Evolutionary conservation across 2,888 invertebrate species (phyloP).

Genomic region (Drosophila borborema): DNA sequence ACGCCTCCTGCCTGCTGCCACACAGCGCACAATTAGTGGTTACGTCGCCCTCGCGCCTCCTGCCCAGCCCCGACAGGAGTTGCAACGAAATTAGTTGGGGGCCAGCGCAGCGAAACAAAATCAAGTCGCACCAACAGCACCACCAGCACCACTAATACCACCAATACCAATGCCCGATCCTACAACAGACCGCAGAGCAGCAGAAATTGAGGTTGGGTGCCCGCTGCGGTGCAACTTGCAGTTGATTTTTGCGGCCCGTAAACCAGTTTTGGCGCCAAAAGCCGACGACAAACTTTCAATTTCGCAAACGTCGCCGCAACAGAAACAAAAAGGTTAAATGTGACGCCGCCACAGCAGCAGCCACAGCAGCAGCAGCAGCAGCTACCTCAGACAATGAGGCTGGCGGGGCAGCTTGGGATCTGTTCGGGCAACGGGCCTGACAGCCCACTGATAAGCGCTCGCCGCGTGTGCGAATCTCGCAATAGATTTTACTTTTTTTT

Average conservation of each 20-base stretch:
- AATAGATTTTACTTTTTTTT: constrained; percentile 45
- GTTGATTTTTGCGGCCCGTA: constrained; percentile 41
- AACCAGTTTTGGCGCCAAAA: constrained; percentile 70
- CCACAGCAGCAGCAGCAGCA: neutral
- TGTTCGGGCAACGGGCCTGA: constrained; percentile 49
- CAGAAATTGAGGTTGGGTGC: constrained; percentile 62
- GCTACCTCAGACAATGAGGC: neutral
- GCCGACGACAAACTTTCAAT: constrained; percentile 73
- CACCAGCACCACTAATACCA: constrained; percentile 8
- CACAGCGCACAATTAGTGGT: constrained; percentile 56
- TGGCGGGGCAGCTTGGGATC: neutral
- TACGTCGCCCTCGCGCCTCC: neutral
- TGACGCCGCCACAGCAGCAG: constrained; percentile 32
- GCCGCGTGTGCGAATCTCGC: constrained; percentile 44
- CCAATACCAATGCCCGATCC: neutral
- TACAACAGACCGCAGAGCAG: constrained; percentile 34
- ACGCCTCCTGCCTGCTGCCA: constrained; percentile 36
- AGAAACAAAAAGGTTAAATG: constrained; percentile 65
- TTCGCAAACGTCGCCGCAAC: constrained; percentile 58
- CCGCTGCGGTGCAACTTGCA: constrained; percentile 17
- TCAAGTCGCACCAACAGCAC: constrained; percentile 18
- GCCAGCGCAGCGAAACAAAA: constrained; percentile 31
- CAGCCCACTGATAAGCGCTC: constrained; percentile 65
- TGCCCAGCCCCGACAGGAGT: constrained; percentile 40
- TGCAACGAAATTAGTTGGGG: constrained; percentile 55